Conservation (phyloP, 2,113 vertebrate species). For the Lampris megalopsis region DNA sequence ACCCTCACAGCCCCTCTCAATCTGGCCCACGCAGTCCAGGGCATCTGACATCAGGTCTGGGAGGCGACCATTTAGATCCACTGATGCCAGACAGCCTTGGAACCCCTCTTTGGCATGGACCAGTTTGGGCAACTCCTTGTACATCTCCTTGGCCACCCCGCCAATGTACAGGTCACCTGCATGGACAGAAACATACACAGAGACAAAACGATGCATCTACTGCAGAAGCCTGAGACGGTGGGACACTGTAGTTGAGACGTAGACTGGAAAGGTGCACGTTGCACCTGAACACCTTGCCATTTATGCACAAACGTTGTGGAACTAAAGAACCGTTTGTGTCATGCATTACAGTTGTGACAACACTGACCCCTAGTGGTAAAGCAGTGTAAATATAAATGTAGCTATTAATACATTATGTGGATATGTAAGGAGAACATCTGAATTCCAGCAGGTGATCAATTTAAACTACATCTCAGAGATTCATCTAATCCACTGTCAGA, state of each 20-base stretch:
- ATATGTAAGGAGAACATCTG: too few relatives aligned
- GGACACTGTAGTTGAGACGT: background rate
- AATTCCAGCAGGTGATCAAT: too few relatives aligned
- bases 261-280: background rate
- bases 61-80: slow-evolving; percentile 95
- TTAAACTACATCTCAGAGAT: too few relatives aligned
- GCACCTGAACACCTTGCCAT: background rate
- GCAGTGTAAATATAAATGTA: background rate
- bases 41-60: slow-evolving; percentile 96
- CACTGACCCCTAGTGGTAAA: slow-evolving; percentile 73
- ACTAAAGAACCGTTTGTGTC: background rate
- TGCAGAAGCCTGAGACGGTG: background rate
- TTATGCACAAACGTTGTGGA: background rate
- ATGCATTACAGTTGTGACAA: slow-evolving; percentile 28
- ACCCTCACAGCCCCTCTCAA: slow-evolving; percentile 99
- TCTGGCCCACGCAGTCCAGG: slow-evolving; percentile 94
- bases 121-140: slow-evolving; percentile 94
- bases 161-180: slow-evolving; percentile 94
- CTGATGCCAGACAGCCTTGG: slow-evolving; percentile 94
- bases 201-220: background rate
- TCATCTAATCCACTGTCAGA: too few relatives aligned
- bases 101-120: slow-evolving; percentile 96
- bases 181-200: slow-evolving; percentile 22
- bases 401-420: too few relatives aligned
- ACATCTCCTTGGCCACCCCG: slow-evolving; percentile 95